Percentiles rank a stretch among this genome's conserved stretches.
Evolutionary conservation across 2,797 vertebrate species (phyloP).

Genomic region (Centroberyx gerrardi): DNA sequence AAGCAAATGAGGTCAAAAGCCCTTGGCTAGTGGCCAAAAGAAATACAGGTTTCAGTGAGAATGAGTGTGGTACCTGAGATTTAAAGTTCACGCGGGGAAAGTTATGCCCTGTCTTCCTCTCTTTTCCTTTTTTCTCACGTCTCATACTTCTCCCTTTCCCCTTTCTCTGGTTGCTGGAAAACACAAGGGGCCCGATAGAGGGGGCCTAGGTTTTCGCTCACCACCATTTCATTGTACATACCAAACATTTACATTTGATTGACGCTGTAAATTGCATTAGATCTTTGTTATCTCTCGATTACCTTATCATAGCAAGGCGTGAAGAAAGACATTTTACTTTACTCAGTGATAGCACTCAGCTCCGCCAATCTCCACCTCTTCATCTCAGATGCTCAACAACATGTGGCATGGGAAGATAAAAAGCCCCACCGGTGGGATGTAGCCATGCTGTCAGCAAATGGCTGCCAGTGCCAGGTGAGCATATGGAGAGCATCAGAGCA

Average conservation of each 20-base stretch:
- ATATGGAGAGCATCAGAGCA: slow-evolving; percentile 75
- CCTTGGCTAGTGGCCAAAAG: slow-evolving; percentile 64
- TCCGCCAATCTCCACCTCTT: slow-evolving; percentile 21
- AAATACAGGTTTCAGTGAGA: slow-evolving; percentile 56
- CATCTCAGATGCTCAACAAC: slow-evolving; percentile 32
- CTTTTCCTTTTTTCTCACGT: slow-evolving; percentile 12
- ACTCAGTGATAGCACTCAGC: slow-evolving; percentile 20
- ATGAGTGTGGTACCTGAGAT: slow-evolving; percentile 49
- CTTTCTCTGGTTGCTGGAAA: slow-evolving; percentile 55
- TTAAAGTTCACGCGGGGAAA: slow-evolving; percentile 46
- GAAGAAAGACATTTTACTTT: slow-evolving; percentile 30
- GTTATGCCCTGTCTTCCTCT: slow-evolving; percentile 29
- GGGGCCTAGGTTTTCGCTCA: slow-evolving; percentile 1
- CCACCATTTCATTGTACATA: not conserved
- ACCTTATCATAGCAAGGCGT: slow-evolving; percentile 13
- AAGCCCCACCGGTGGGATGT: slow-evolving; percentile 41
- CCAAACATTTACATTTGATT: slow-evolving; percentile 34
- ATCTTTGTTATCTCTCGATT: slow-evolving; percentile 26
- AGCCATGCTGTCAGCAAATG: slow-evolving; percentile 54
- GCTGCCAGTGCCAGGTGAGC: slow-evolving; percentile 69
- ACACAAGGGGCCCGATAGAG: slow-evolving; percentile 36
- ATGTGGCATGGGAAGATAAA: slow-evolving; percentile 63
- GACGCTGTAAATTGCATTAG: not conserved
- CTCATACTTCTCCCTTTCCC: slow-evolving; percentile 12
- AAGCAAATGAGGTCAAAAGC: slow-evolving; percentile 64